Evolutionary conservation across 2,113 vertebrate genomes (phyloP).

Genomic region (Eulacestoma nigropectus): DNA sequence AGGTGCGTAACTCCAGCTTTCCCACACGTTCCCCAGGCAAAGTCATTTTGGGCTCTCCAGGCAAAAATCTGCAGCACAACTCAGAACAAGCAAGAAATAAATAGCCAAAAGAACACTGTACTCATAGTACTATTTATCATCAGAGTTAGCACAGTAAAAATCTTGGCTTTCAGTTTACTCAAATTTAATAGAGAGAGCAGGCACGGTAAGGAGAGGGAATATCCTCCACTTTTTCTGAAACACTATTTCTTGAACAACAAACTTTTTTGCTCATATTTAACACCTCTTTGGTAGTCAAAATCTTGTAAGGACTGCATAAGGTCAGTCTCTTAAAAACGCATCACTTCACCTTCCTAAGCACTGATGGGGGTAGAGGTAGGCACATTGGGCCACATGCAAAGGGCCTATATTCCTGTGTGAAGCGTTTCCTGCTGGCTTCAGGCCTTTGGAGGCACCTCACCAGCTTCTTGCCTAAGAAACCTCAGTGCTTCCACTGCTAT

Average conservation of each 20-base stretch:
- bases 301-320: background rate
- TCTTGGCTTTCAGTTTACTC: background rate
- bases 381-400: background rate
- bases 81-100: slow-evolving; percentile 11
- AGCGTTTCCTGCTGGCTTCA: background rate
- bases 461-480: background rate
- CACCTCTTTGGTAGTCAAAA: background rate
- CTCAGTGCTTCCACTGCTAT: background rate
- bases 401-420: accelerated
- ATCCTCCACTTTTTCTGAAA: background rate
- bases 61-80: slow-evolving; percentile 6
- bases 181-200: background rate
- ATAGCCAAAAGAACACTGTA: background rate
- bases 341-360: background rate
- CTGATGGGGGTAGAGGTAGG: accelerated
- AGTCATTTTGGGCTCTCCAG: slow-evolving; percentile 12
- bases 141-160: background rate
- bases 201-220: background rate
- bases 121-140: background rate
- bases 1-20: slow-evolving; percentile 31
- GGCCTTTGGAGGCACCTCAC: background rate
- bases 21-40: background rate
- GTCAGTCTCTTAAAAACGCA: background rate
- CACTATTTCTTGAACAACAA: background rate
- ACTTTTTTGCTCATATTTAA: background rate